Conservation (phyloP, 2,888 invertebrate species). For the Latheticus oryzae region DNA sequence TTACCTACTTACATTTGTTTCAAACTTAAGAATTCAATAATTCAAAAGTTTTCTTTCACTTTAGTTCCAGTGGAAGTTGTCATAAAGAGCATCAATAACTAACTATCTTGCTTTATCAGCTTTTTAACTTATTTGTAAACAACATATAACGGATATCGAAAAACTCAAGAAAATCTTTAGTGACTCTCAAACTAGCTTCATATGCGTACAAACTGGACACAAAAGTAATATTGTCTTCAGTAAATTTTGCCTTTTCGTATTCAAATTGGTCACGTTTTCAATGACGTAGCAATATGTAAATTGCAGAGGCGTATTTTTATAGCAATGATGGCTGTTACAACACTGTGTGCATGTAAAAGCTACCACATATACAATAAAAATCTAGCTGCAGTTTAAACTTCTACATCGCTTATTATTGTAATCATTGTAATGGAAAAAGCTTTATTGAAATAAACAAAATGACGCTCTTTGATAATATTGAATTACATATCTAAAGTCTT, state of each 20-base stretch:
- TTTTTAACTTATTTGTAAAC: slow-evolving; percentile 35
- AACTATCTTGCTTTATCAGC: slow-evolving; percentile 28
- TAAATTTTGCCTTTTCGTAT: slow-evolving; percentile 23
- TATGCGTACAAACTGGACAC: slow-evolving; percentile 23
- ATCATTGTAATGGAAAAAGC: no score
- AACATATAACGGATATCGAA: slow-evolving; percentile 20
- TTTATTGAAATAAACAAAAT: no score
- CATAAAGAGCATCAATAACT: slow-evolving; percentile 16
- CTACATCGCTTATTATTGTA: no score
- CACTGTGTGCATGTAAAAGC: slow-evolving; percentile 1
- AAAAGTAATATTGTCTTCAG: slow-evolving; percentile 23
- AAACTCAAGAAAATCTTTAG: slow-evolving; percentile 8
- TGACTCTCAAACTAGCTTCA: slow-evolving; percentile 4
- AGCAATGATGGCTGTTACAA: slow-evolving; percentile 1
- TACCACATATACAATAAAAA: no score
- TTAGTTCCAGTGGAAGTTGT: slow-evolving; percentile 10
- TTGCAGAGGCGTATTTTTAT: slow-evolving; percentile 14
- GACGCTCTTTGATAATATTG: no score
- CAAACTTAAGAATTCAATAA: slow-evolving; percentile 31
- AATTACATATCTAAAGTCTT: no score
- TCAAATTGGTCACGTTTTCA: slow-evolving; percentile 19
- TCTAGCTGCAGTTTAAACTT: no score
- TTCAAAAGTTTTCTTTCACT: slow-evolving; percentile 36
- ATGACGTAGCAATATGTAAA: slow-evolving; percentile 17
- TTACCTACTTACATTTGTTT: slow-evolving; percentile 27